Conservation (phyloP, 1,140 invertebrate species). For the Nasonia longicornis region DNA sequence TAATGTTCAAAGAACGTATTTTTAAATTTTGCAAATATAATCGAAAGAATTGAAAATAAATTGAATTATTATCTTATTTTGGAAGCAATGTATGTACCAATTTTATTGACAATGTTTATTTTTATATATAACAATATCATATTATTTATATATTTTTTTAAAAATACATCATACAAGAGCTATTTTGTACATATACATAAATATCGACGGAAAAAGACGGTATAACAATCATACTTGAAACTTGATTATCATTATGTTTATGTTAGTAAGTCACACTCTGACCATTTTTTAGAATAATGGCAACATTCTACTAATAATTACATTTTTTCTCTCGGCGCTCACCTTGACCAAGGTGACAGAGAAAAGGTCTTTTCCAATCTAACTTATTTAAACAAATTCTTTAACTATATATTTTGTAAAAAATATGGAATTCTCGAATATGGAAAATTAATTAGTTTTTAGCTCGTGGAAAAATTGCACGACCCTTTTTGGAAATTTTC, state of each 20-base stretch:
- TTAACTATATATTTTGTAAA: constrained; percentile 36
- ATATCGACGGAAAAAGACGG: constrained; percentile 38
- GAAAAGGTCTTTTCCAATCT: constrained; percentile 21
- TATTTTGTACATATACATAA: constrained; percentile 48
- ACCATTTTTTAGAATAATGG: constrained; percentile 35
- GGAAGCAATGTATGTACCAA: constrained; percentile 17
- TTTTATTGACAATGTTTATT: constrained; percentile 35
- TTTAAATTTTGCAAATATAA: not conserved
- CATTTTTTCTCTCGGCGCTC: constrained; percentile 6
- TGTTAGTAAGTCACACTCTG: constrained; percentile 41
- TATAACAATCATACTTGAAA: constrained; percentile 36
- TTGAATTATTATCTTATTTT: not conserved
- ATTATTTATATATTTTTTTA: constrained; percentile 41
- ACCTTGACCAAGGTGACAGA: constrained; percentile 9
- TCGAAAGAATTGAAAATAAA: constrained; percentile 5
- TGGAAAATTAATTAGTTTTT: constrained; percentile 32
- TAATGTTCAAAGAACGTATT: not conserved
- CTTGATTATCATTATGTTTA: constrained; percentile 19
- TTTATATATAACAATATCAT: constrained; percentile 35
- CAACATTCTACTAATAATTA: constrained; percentile 32
- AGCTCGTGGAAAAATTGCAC: constrained; percentile 41
- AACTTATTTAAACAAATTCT: constrained; percentile 29
- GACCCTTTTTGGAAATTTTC: constrained; percentile 39
- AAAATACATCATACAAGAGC: constrained; percentile 42
- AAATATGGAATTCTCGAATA: constrained; percentile 44